Evolutionary conservation across 1,140 invertebrate genomes (phyloP), one percentile per base, ranked within the genome.

Genomic region (Chironomus striatipennis): DNA sequence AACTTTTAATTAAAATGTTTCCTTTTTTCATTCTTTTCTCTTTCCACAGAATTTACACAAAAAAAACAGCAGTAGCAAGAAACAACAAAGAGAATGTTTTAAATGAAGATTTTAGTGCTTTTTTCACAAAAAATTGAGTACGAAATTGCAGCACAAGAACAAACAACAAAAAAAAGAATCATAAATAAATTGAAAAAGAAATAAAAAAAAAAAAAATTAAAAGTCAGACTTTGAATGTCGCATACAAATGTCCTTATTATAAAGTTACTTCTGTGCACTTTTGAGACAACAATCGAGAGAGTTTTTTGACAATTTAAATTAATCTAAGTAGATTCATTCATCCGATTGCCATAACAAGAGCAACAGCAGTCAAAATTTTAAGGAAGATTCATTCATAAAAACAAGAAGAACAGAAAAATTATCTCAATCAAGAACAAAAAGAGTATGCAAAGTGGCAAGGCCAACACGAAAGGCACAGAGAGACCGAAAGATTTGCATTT

Each of bases 181-280:
- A 34, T 34, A 70, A 70, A 21, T 1, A 70, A 70, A 70, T 70
- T 70, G 65, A 70, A 70, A 34, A n/a, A n/a, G n/a, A n/a, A n/a
- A n/a, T n/a, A n/a, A n/a, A n/a, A n/a, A n/a, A n/a, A n/a, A n/a
- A n/a, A n/a, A 57, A 57, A 12, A 57, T 57, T 57, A 57, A 12
- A n/a, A 70, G 4, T 70, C 65, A 70, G 20, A 18, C 20, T 10
- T 20, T 67, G 64, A 17, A 3, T 70, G 65, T 12, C 10, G 65
- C 65, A 70, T 70, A 70, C 65, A 70, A 70, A 70, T 70, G 65
- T 70, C 65, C 65, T 70, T 21, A 70, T 70, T 70, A 70, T 21
- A 70, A 70, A 20, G 9, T 17, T 18, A 7, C 17, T 57, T 12
- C 47, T 57, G 47, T 57, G 12, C 47, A 57, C n/a, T 57, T n/a